A percentile compares a stretch with the other conserved stretches of the same genome.
These are phyloP conservation scores for Merodon equestris DNA, from an alignment of 2,888 invertebrate genomes.

Conservation along the genomic window DNA sequence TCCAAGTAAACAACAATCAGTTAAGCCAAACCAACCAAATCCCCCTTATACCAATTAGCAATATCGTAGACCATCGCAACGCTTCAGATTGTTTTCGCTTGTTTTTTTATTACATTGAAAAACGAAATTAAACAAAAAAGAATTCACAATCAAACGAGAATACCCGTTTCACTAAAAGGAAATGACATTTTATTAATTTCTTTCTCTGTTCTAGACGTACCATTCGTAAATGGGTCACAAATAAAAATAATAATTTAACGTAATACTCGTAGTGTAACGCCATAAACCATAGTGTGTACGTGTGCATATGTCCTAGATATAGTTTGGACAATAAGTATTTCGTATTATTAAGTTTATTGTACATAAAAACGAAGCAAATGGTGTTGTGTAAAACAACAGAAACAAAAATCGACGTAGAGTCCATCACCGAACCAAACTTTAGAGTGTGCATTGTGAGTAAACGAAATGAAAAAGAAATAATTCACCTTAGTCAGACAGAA, in stretches of 20 bases:
- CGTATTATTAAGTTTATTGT: constrained; percentile 53
- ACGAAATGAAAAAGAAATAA: constrained; percentile 26
- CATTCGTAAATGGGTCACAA: constrained; percentile 67
- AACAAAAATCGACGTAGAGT: not conserved
- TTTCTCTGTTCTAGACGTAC: constrained; percentile 68
- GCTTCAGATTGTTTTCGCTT: constrained; percentile 62
- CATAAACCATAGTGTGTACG: constrained; percentile 59
- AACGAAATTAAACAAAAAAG: not conserved
- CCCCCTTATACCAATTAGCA: constrained; percentile 30
- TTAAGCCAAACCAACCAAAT: constrained; percentile 15
- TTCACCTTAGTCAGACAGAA: constrained; percentile 43
- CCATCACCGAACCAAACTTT: constrained; percentile 37
- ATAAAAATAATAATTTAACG: constrained; percentile 55
- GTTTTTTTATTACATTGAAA: constrained; percentile 46
- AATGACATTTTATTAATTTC: constrained; percentile 67
- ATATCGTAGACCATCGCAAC: constrained; percentile 57
- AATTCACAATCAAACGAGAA: constrained; percentile 34
- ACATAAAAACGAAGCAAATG: constrained; percentile 46
- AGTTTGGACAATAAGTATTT: constrained; percentile 54
- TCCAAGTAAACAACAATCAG: not conserved
- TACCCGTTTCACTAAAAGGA: constrained; percentile 57
- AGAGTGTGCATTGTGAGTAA: constrained; percentile 67
- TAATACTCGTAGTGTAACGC: constrained; percentile 48
- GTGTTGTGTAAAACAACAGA: constrained; percentile 56
- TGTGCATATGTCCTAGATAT: constrained; percentile 52